Evolutionary conservation across 2,797 vertebrate species (phyloP).

Genomic region (Neopelma chrysocephalum): DNA sequence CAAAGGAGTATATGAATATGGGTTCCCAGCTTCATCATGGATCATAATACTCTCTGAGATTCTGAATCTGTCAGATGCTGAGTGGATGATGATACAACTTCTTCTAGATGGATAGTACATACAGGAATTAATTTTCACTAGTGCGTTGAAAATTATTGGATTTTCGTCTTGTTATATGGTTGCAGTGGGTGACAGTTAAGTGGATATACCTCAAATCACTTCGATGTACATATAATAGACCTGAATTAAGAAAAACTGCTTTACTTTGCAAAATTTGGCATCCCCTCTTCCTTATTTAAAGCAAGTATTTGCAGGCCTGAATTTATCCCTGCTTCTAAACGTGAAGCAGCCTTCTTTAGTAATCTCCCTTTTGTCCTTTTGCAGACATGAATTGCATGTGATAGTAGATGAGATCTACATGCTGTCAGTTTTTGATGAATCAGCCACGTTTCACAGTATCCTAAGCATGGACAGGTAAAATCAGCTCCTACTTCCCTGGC

Average conservation of each 20-base stretch:
- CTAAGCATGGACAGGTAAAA: conserved; percentile 88
- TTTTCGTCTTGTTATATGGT: background rate
- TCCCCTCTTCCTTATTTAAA: background rate
- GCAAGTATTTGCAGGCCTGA: background rate
- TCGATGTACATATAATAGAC: background rate
- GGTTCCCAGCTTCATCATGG: background rate
- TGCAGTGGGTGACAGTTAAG: background rate
- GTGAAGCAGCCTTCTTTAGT: background rate
- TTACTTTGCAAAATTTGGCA: background rate
- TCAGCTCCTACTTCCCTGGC: conserved; percentile 33
- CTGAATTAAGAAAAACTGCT: background rate
- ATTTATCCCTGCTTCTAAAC: background rate
- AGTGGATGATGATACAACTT: background rate
- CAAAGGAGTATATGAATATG: background rate
- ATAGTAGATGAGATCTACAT: conserved; percentile 96
- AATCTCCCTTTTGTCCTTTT: conserved; percentile 15
- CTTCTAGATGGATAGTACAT: background rate
- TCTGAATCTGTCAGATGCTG: background rate
- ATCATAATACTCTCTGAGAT: background rate
- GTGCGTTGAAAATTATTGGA: background rate
- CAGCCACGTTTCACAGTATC: conserved; percentile 85
- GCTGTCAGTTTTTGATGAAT: conserved; percentile 91
- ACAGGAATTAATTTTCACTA: background rate
- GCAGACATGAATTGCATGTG: conserved; percentile 89
- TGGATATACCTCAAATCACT: background rate